These are phyloP conservation scores for Platycercus adscitus DNA, from an alignment of 2,113 vertebrate genomes.

Conservation along the genomic window DNA sequence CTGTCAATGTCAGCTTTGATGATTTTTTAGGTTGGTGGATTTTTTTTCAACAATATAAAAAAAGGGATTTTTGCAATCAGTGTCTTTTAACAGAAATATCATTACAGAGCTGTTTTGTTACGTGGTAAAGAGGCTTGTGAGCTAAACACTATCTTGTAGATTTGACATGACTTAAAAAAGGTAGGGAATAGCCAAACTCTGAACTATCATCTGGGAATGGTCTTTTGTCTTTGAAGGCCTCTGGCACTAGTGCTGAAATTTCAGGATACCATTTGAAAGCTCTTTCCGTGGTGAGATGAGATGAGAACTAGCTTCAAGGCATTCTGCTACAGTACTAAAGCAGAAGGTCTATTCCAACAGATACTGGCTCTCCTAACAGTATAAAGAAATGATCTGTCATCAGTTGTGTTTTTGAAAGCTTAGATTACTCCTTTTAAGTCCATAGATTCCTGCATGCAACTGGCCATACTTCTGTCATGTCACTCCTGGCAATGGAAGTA, in stretches of 20 bases:
- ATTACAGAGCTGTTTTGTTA: background rate
- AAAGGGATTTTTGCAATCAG: background rate
- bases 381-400: background rate
- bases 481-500: fast-evolving
- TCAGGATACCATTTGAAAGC: background rate
- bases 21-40: fast-evolving
- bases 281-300: background rate
- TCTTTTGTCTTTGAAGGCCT: background rate
- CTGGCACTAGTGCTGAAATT: background rate
- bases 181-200: background rate
- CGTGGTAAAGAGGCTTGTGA: background rate
- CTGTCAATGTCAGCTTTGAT: background rate
- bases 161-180: background rate
- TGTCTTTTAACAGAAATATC: background rate
- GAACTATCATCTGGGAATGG: background rate
- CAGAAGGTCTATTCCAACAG: background rate
- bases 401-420: background rate
- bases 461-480: background rate
- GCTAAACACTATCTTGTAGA: background rate
- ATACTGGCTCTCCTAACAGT: background rate
- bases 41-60: background rate
- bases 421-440: background rate
- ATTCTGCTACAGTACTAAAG: background rate
- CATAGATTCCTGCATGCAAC: background rate
- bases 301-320: background rate